Conservation (phyloP, 2,113 vertebrate species). For the Anthoscopus minutus region DNA sequence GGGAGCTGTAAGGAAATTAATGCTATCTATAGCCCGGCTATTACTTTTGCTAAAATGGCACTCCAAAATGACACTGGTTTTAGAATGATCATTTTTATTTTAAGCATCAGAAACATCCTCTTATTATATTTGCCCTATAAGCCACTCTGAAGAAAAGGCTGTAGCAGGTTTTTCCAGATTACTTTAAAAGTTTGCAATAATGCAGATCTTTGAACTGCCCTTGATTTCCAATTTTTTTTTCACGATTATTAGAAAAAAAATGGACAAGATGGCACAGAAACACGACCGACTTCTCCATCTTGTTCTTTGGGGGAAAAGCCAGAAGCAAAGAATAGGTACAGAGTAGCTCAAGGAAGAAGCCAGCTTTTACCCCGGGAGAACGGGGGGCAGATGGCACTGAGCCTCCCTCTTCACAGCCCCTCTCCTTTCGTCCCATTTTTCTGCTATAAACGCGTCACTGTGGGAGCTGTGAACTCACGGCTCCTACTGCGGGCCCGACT, state of each 20-base stretch:
- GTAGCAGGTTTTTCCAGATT: background rate
- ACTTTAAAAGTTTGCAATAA: background rate
- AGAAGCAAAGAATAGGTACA: rapidly evolving
- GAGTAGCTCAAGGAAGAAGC: background rate
- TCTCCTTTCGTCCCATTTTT: background rate
- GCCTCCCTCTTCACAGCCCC: background rate
- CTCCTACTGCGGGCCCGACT: background rate
- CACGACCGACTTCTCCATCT: background rate
- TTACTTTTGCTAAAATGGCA: background rate
- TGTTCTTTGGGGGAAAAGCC: background rate
- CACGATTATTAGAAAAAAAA: background rate
- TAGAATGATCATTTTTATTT: background rate
- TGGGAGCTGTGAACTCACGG: rapidly evolving
- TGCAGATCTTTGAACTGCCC: background rate
- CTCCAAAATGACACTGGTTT: background rate
- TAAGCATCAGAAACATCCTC: background rate
- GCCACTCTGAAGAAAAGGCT: background rate
- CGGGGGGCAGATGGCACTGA: background rate
- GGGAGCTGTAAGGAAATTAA: background rate
- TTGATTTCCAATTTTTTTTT: background rate
- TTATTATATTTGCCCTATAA: background rate
- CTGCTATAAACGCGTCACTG: rapidly evolving
- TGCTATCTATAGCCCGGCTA: background rate
- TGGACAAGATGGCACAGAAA: background rate
- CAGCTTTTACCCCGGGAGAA: background rate